Evolutionary conservation across 2,888 invertebrate species (phyloP), one percentile per base, ranked within the genome.

Genomic region (Spatulosminthurus flaviceps): DNA sequence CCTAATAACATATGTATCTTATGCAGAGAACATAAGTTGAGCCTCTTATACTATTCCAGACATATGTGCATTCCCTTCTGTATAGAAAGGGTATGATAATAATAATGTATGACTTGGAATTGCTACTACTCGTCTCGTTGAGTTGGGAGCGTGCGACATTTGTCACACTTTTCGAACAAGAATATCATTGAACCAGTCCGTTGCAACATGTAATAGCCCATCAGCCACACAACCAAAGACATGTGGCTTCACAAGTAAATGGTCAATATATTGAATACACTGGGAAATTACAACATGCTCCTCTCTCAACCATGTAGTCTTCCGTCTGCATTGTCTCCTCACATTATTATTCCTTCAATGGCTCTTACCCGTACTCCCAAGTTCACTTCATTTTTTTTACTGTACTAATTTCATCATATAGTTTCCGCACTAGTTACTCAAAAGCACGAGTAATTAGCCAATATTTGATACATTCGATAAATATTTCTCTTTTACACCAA

Each of bases 131-230:
- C 51, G 9, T 51, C n/a, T n/a, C n/a, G 51, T n/a, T 51, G 5
- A 51, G 41, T 41, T 41, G n/a, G n/a, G 13, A 64, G 64, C 64
- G 64, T 64, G 64, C 64, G 64, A 64, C 64, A 64, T 64, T 64
- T 64, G 64, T 24, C 64, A 64, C 64, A 64, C 64, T 64, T 64
- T 64, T n/a, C 51, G 51, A 51, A 51, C 51, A 51, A 51, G 51
- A 51, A n/a, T n/a, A 51, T 51, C 51, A 51, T 51, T 51, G 51
- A 16, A 51, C 5, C 51, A 51, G 51, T 51, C 51, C 9, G 51
- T 51, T 13, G n/a, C 51, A 19, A 51, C 51, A 51, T 51, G 51
- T 51, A 51, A 51, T 51, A 51, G 51, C 19, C 51, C 51, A 51
- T 51, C 51, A 51, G 51, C 51, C n/a, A 51, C 51, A 51, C 34